These are phyloP conservation scores for Cotesia glomerata DNA, from an alignment of 1,140 invertebrate genomes.

Conservation along the genomic window DNA sequence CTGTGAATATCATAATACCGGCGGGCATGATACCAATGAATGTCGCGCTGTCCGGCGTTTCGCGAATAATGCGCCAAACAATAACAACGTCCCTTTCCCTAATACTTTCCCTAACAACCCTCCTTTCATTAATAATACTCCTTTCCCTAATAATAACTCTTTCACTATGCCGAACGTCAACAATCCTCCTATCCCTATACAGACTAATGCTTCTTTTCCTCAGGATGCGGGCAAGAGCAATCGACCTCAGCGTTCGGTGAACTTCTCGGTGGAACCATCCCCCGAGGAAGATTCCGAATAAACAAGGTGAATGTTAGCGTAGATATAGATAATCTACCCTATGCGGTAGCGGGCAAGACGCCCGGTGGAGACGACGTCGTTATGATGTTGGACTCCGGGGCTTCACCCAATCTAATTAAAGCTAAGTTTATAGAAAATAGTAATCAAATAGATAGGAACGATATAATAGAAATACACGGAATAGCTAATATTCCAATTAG, in stretches of 20 bases:
- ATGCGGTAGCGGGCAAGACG: too few relatives aligned
- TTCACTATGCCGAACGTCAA: too few relatives aligned
- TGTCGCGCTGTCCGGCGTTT: too few relatives aligned
- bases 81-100: too few relatives aligned
- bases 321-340: constrained; percentile 10
- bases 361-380: not conserved
- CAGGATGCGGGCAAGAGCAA: not conserved
- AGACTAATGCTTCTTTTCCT: not conserved
- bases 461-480: not conserved
- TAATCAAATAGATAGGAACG: not conserved
- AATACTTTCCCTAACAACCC: too few relatives aligned
- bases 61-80: too few relatives aligned
- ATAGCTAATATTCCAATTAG: constrained; percentile 2
- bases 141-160: too few relatives aligned
- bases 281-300: constrained; percentile 1
- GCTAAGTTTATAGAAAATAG: not conserved
- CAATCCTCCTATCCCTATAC: not conserved
- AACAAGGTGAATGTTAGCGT: not conserved
- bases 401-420: constrained; percentile 9
- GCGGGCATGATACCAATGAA: too few relatives aligned
- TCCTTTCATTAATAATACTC: too few relatives aligned
- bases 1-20: too few relatives aligned
- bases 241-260: not conserved
- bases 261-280: not conserved
- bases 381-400: constrained; percentile 16